Percentiles rank a stretch among this genome's conserved stretches.
These are phyloP conservation scores for Zoanthus solanderi DNA, from an alignment of 92 coral and sea anemone species.

Conservation along the genomic window DNA sequence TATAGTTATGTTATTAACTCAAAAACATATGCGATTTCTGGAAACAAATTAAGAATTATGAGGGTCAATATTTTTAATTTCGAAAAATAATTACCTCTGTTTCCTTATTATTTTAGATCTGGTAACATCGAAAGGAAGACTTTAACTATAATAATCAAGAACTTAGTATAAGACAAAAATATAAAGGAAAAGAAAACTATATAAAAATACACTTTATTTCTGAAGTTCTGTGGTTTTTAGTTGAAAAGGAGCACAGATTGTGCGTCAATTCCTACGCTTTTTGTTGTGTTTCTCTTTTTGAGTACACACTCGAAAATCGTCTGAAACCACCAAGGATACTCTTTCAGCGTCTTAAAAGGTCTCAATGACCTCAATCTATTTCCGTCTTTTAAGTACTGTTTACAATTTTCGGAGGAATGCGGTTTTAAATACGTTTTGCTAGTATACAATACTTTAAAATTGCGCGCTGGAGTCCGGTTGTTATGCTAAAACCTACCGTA, in stretches of 20 bases:
- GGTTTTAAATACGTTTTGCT: not conserved
- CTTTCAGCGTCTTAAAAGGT: not conserved
- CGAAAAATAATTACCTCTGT: not conserved
- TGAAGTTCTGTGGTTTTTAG: too few species aligned
- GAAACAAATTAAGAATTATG: not conserved
- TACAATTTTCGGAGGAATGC: not conserved
- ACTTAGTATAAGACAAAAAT: too few species aligned
- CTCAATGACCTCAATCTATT: constrained; percentile 2
- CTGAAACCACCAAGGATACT: not conserved
- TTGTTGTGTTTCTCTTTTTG: not conserved
- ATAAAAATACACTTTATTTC: too few species aligned
- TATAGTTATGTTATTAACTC: too few species aligned
- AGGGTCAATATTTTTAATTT: not conserved
- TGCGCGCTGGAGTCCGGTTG: not conserved
- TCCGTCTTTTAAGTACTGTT: constrained; percentile 8
- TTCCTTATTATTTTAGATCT: not conserved
- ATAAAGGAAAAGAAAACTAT: not conserved
- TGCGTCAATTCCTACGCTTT: constrained; percentile 28
- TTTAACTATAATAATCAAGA: too few species aligned
- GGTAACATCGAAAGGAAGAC: not conserved
- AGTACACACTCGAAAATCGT: not conserved
- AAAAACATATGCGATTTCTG: too few species aligned
- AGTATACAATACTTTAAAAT: not conserved
- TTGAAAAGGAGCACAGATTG: not conserved
- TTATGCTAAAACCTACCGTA: not conserved